Evolutionary conservation across 2,888 invertebrate species (phyloP).

Genomic region (Psylliodes chrysocephalus): DNA sequence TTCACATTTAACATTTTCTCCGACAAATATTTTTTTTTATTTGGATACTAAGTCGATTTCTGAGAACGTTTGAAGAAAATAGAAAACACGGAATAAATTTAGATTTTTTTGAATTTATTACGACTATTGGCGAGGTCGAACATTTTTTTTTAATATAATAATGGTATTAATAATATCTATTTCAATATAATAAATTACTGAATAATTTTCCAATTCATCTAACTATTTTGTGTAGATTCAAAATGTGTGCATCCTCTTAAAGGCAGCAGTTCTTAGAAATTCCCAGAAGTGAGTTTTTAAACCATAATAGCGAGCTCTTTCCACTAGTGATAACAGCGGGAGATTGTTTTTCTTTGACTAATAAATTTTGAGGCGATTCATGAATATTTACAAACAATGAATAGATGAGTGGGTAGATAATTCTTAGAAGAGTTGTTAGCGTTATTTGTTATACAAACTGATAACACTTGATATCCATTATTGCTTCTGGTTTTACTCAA

Average conservation of each 20-base stretch:
- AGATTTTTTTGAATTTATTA: no score
- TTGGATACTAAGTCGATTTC: no score
- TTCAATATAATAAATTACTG: no score
- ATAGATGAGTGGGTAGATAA: conserved; percentile 41
- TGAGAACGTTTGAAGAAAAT: no score
- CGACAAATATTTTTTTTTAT: no score
- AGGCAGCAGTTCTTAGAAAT: not conserved
- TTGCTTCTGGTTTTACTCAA: conserved; percentile 21
- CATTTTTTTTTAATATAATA: no score
- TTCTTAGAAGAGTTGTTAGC: conserved; percentile 31
- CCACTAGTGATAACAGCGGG: conserved; percentile 42
- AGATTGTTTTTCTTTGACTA: conserved; percentile 47
- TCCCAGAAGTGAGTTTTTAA: conserved; percentile 42
- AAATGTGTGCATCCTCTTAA: conserved; percentile 9
- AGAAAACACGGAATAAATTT: no score
- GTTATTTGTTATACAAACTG: conserved; percentile 27
- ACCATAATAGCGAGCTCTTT: conserved; percentile 35
- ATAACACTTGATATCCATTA: conserved; percentile 26
- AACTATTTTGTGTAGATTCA: no score
- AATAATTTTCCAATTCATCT: no score
- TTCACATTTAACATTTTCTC: no score
- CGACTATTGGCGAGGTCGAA: no score
- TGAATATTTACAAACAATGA: conserved; percentile 49
- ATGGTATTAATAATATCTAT: no score
- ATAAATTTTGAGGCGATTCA: conserved; percentile 48